These are phyloP conservation scores for Diorhabda carinulata DNA, from an alignment of 1,140 invertebrate genomes.

Conservation along the genomic window DNA sequence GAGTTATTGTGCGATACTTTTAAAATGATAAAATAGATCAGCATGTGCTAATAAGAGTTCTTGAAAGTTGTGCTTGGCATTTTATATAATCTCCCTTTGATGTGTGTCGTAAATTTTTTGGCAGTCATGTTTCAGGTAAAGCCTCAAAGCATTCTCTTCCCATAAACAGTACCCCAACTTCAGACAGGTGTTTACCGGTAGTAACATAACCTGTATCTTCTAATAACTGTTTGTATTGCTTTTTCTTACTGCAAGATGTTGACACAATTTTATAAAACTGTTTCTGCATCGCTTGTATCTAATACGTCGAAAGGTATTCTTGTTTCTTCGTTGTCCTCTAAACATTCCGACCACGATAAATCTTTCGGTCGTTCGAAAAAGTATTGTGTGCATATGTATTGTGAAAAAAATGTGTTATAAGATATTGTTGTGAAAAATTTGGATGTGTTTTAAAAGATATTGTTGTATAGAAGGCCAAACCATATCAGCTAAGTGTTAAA, in stretches of 20 bases:
- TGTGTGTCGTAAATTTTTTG: constrained; percentile 92
- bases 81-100: constrained; percentile 86
- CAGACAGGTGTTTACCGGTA: constrained; percentile 86
- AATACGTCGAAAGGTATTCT: constrained; percentile 89
- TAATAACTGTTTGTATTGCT: constrained; percentile 89
- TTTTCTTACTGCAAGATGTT: constrained; percentile 87
- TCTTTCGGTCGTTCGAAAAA: constrained; percentile 82
- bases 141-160: constrained; percentile 92
- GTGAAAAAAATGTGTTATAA: too few species aligned
- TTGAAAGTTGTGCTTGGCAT: constrained; percentile 88
- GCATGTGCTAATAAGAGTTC: constrained; percentile 92
- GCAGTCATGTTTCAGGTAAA: constrained; percentile 81
- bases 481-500: constrained; percentile 70
- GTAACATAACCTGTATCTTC: constrained; percentile 93
- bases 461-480: constrained; percentile 83
- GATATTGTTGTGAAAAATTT: constrained; percentile 62
- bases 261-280: constrained; percentile 86
- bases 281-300: constrained; percentile 85
- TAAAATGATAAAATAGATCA: constrained; percentile 91
- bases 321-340: constrained; percentile 62
- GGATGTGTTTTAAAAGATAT: constrained; percentile 79
- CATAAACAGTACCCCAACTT: constrained; percentile 91
- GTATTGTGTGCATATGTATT: constrained; percentile 54
- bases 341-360: constrained; percentile 74
- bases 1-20: constrained; percentile 86